Evolutionary conservation across 2,888 invertebrate species (phyloP).

Genomic region (Monopis laevigella): DNA sequence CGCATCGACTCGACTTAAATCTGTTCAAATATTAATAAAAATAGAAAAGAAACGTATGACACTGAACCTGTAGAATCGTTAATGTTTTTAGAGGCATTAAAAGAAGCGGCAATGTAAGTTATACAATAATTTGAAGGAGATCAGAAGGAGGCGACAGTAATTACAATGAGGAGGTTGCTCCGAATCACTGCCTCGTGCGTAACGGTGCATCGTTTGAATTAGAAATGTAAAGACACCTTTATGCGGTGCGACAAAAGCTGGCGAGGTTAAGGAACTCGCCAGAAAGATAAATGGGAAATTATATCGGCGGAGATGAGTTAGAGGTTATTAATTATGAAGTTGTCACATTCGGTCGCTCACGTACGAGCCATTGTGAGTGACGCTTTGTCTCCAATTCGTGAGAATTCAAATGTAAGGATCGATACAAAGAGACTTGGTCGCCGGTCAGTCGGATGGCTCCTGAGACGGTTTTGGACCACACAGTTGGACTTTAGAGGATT

Average conservation of each 20-base stretch:
- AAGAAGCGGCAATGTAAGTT: conserved; percentile 7
- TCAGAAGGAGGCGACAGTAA: conserved; percentile 19
- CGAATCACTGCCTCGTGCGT: conserved; percentile 51
- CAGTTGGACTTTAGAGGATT: conserved; percentile 27
- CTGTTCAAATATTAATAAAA: neutral
- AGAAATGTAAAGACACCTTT: conserved; percentile 50
- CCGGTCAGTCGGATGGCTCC: conserved; percentile 44
- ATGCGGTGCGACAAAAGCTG: conserved; percentile 49
- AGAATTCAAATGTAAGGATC: conserved; percentile 44
- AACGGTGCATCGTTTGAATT: conserved; percentile 58
- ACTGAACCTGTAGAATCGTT: neutral
- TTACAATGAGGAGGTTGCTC: conserved; percentile 21
- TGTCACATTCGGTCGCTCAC: conserved; percentile 60
- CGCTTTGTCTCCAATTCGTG: conserved; percentile 56
- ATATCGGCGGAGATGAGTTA: conserved; percentile 60
- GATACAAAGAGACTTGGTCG: conserved; percentile 35
- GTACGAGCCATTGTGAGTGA: conserved; percentile 42
- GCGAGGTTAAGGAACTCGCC: conserved; percentile 52
- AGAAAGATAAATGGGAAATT: conserved; percentile 60
- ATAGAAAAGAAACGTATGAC: neutral
- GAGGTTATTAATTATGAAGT: conserved; percentile 65
- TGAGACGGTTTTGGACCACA: conserved; percentile 48
- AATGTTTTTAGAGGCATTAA: neutral
- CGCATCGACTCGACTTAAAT: conserved; percentile 19
- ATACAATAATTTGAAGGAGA: conserved; percentile 3